Conservation (phyloP, 2,113 vertebrate genomes). For the Malaclemys terrapin region DNA sequence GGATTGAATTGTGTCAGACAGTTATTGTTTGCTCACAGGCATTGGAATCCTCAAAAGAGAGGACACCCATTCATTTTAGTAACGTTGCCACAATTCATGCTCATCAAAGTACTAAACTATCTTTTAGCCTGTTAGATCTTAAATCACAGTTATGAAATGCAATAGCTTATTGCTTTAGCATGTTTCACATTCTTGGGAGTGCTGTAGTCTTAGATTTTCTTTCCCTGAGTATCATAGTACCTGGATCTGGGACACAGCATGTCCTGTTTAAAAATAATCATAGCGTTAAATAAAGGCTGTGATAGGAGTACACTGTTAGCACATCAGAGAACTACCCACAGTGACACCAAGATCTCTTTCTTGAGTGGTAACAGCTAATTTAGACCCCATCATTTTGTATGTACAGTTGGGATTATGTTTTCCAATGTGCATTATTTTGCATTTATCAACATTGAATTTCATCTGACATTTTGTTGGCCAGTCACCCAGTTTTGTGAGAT, state of each 20-base stretch:
- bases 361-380: background rate
- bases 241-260: background rate
- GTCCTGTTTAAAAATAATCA: background rate
- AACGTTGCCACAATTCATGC: background rate
- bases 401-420: background rate
- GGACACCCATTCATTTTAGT: background rate
- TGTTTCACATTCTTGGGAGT: accelerated
- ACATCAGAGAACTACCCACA: background rate
- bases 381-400: background rate
- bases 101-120: background rate
- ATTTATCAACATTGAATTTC: background rate
- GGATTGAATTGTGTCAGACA: constrained; percentile 55
- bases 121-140: background rate
- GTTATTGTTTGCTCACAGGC: constrained; percentile 34
- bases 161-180: background rate
- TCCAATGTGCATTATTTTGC: background rate
- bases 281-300: background rate
- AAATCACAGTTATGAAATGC: background rate
- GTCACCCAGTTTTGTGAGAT: background rate
- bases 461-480: background rate
- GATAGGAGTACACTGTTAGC: background rate
- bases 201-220: background rate
- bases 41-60: constrained; percentile 1
- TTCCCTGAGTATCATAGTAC: background rate
- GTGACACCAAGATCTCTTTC: background rate